A percentile compares a stretch with the other conserved stretches of the same genome.
Conservation (phyloP, 1,140 invertebrate species). For the Homalodisca vitripennis region DNA sequence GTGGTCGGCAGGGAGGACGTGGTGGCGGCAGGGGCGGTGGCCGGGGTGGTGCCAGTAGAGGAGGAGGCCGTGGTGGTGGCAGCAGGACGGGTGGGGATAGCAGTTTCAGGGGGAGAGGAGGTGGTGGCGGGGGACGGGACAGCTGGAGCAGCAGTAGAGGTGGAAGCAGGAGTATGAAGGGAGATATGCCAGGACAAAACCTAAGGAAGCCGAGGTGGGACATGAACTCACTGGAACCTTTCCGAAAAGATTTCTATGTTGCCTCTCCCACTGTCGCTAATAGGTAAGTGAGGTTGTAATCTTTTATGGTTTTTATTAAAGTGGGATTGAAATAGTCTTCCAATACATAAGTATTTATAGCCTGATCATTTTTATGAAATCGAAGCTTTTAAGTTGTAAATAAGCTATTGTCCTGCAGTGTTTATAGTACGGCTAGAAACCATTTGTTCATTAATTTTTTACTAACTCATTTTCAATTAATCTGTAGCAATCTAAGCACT, state of each 20-base stretch:
- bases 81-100: slow-evolving; percentile 30
- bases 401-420: no score
- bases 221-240: slow-evolving; percentile 67
- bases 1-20: slow-evolving; percentile 22
- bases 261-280: slow-evolving; percentile 75
- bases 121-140: slow-evolving; percentile 40
- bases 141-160: slow-evolving; percentile 29
- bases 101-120: slow-evolving; percentile 34
- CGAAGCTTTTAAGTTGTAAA: no score
- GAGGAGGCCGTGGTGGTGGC: slow-evolving; percentile 26
- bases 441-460: no score
- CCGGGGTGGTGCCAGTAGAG: slow-evolving; percentile 28
- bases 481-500: no score
- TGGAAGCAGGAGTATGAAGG: slow-evolving; percentile 39
- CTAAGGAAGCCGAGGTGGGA: slow-evolving; percentile 87
- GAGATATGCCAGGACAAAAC: slow-evolving; percentile 65
- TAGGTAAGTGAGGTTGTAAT: slow-evolving; percentile 71
- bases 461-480: no score
- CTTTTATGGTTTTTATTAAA: no score
- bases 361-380: no score
- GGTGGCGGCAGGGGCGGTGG: slow-evolving; percentile 29
- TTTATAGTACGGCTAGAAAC: no score
- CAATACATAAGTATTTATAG: no score
- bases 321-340: no score
- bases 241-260: slow-evolving; percentile 91